Evolutionary conservation across 1,140 invertebrate genomes (phyloP).

Genomic region (Cyclargus thomasi): DNA sequence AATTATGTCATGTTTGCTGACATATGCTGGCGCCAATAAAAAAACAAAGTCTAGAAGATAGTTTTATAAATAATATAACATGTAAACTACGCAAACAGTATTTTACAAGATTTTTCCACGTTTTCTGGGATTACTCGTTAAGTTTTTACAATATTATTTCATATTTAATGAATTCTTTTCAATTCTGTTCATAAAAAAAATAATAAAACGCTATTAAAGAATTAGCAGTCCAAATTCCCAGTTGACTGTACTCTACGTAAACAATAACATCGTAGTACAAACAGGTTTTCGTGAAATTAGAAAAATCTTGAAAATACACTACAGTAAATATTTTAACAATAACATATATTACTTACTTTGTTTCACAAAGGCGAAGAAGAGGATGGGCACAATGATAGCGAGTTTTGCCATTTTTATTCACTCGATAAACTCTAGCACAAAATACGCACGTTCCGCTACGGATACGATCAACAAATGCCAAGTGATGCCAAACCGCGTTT

Average conservation of each 20-base stretch:
- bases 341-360: constrained; percentile 37
- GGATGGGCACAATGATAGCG: constrained; percentile 47
- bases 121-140: too few relatives aligned
- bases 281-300: constrained; percentile 11
- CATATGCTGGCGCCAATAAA: background rate
- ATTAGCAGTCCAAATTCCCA: background rate
- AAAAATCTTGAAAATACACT: constrained; percentile 13
- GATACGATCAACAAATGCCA: constrained; percentile 34
- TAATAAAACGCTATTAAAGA: background rate
- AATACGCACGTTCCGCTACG: constrained; percentile 27
- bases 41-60: background rate
- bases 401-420: constrained; percentile 54
- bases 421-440: constrained; percentile 29
- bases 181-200: background rate
- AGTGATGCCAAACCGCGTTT: background rate
- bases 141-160: too few relatives aligned
- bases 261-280: constrained; percentile 11
- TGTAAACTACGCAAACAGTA: too few relatives aligned
- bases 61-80: too few relatives aligned
- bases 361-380: constrained; percentile 51
- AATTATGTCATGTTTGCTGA: background rate
- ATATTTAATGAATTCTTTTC: too few relatives aligned
- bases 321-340: background rate
- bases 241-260: background rate
- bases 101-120: too few relatives aligned